Evolutionary conservation across 2,113 vertebrate genomes (phyloP).

Genomic region (Erythrocercus mccallii): DNA sequence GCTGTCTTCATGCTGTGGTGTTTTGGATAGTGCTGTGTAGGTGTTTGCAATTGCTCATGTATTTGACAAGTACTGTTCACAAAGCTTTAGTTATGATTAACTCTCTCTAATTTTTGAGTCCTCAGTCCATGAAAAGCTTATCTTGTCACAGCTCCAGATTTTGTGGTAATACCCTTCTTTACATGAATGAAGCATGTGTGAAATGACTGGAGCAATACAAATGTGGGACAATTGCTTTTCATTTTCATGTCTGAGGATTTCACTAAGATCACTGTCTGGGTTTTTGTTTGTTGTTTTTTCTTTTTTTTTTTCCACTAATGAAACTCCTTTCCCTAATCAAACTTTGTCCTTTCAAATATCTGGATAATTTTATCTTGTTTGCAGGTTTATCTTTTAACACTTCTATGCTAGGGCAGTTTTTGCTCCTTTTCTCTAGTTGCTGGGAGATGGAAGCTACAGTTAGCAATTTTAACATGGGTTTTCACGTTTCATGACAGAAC

Average conservation of each 20-base stretch:
- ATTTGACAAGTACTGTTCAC: not conserved
- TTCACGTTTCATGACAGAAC: not conserved
- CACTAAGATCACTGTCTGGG: not conserved
- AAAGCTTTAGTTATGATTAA: not conserved
- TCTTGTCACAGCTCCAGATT: constrained; percentile 14
- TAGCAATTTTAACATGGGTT: not conserved
- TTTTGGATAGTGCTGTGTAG: not conserved
- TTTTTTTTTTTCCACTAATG: not conserved
- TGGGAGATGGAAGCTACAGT: not conserved
- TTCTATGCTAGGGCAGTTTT: not conserved
- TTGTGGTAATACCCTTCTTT: not conserved
- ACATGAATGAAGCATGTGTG: not conserved
- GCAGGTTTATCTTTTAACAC: not conserved
- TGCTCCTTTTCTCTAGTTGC: not conserved
- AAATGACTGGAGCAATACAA: not conserved
- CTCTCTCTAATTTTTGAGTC: not conserved
- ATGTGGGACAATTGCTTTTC: not conserved
- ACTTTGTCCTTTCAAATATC: not conserved
- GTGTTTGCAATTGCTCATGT: not conserved
- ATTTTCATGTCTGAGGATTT: not conserved
- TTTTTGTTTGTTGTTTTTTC: not conserved
- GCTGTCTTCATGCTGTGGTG: not conserved
- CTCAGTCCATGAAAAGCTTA: not conserved
- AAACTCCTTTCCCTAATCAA: not conserved
- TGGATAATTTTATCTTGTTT: not conserved